Evolutionary conservation across 2,888 invertebrate genomes (phyloP), one percentile per base, ranked within the genome.

Genomic region (Sycophila texana): DNA sequence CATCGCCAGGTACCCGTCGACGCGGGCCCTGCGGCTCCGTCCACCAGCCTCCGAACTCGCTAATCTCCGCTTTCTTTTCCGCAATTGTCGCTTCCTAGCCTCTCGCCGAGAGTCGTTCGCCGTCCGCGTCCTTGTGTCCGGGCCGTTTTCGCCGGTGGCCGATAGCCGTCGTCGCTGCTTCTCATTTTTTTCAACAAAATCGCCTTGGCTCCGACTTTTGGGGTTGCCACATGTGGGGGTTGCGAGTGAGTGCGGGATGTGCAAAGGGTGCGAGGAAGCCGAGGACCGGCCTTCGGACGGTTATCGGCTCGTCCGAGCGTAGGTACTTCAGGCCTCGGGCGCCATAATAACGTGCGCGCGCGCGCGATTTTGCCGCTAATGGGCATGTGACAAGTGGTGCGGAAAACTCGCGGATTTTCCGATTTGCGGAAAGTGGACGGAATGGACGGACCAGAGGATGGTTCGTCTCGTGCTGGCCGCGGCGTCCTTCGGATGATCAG

Each of bases 1-100:
- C 87, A 88, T 89, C 88, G 75, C 79, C n/a, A 65, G 20, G 10
- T 60, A 60, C 53, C 14, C 39, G 39, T 10, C 39, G 39, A 39
- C 39, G 39, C 39, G 1, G 39, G 7, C 39, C 39, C 39, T 39
- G 10, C 39, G 10, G 10, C 39, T 39, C 10, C 39, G 10, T 10
- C 10, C 39, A 10, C 39, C 1, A 39, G 39, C 10, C 10, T 39
- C 7, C 39, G 10, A 39, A 39, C 39, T 39, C 10, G 39, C 39
- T 10, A 10, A 10, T 39, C 7, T 39, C 39, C 39, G 39, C 10
- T 10, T 7, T 5, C 39, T 14, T 67, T 60, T 60, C 22, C 3
- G 10, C 16, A 20, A 53, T 72, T 39, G 51, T 72, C 53, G 49
- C 10, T 67, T 58, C 57, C 18, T 67, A 49, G 58, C 66, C 51